Conservation (phyloP, 2,888 invertebrate genomes). For the Dilophus febrilis region DNA sequence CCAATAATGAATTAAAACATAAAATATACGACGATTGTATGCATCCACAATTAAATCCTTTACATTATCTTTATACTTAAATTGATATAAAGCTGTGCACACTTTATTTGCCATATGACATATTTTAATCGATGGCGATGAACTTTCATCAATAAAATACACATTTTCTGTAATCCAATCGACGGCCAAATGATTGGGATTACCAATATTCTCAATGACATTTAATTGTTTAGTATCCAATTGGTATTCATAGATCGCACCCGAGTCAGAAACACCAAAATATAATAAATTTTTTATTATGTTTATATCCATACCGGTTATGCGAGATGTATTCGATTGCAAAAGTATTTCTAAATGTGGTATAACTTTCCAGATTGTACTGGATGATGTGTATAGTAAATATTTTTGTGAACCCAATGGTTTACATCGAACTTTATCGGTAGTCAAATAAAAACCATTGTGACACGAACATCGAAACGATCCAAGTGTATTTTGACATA, state of each 20-base stretch:
- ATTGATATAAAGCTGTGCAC: conserved; percentile 37
- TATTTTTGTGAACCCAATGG: conserved; percentile 38
- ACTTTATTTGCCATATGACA: conserved; percentile 37
- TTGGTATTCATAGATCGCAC: conserved; percentile 28
- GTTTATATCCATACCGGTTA: conserved; percentile 38
- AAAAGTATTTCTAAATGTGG: conserved; percentile 24
- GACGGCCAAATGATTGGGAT: conserved; percentile 40
- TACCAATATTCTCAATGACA: conserved; percentile 29
- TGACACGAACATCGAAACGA: conserved; percentile 25
- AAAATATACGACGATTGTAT: conserved; percentile 38
- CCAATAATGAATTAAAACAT: conserved; percentile 32
- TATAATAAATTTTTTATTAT: conserved; percentile 30
- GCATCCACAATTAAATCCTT: conserved; percentile 48
- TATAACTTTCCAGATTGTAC: conserved; percentile 37
- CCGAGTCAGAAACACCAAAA: conserved; percentile 31
- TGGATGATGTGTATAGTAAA: conserved; percentile 36
- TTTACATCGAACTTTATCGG: conserved; percentile 49
- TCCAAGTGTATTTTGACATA: conserved; percentile 26
- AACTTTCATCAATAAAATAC: conserved; percentile 40
- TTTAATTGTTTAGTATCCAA: conserved; percentile 23
- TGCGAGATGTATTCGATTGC: conserved; percentile 29
- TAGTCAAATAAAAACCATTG: conserved; percentile 29
- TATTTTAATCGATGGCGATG: conserved; percentile 30
- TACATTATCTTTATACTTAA: conserved; percentile 35
- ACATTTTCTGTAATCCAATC: conserved; percentile 61